A percentile compares a stretch with the other conserved stretches of the same genome.
Conservation (phyloP, 2,113 vertebrate species). For the Sebastes fasciatus region DNA sequence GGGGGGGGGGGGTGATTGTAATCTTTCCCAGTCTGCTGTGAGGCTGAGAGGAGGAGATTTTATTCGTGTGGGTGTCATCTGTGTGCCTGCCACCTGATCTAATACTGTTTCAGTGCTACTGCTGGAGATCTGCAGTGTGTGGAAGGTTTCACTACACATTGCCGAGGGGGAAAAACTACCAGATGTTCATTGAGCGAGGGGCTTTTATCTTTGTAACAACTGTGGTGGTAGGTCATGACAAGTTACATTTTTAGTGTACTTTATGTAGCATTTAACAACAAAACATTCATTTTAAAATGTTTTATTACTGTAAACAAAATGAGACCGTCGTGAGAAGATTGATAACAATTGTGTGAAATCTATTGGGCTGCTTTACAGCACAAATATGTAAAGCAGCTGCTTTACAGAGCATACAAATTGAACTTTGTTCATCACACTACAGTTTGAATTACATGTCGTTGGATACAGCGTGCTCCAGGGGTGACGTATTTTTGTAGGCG, state of each 20-base stretch:
- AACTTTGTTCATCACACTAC: slow-evolving; percentile 5
- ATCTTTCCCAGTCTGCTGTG: slow-evolving; percentile 45
- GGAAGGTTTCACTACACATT: slow-evolving; percentile 24
- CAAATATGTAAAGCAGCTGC: background rate
- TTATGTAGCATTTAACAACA: slow-evolving; percentile 57
- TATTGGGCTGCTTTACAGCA: background rate
- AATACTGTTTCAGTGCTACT: slow-evolving; percentile 47
- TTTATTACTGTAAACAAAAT: slow-evolving; percentile 14
- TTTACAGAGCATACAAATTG: no score
- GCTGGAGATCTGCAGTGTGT: slow-evolving; percentile 46
- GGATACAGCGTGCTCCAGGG: no score
- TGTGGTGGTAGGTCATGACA: slow-evolving; percentile 13
- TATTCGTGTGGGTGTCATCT: slow-evolving; percentile 62
- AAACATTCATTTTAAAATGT: background rate
- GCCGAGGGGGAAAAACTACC: background rate
- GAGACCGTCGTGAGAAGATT: background rate
- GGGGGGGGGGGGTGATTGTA: slow-evolving; percentile 42
- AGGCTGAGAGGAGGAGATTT: slow-evolving; percentile 43
- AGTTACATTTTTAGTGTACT: slow-evolving; percentile 14
- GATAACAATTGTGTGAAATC: background rate
- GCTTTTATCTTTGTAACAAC: slow-evolving; percentile 1
- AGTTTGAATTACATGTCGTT: slow-evolving; percentile 5
- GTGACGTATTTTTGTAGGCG: no score
- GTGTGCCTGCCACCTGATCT: slow-evolving; percentile 74
- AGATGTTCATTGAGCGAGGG: slow-evolving; percentile 16